Base-by-base conservation (phyloP, 2,797 vertebrate species). In the Coluber constrictor region DNA sequence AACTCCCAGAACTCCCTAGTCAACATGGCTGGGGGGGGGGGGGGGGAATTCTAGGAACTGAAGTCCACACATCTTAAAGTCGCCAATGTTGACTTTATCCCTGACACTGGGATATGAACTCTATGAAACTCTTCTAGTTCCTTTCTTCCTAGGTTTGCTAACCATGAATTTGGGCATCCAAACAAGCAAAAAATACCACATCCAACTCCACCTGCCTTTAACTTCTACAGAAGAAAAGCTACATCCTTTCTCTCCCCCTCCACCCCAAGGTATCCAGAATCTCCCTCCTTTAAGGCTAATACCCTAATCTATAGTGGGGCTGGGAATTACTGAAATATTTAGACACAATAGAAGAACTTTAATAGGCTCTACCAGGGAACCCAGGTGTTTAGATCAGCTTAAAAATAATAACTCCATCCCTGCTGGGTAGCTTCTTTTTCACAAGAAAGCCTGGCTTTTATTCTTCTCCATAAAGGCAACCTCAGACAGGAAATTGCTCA, bases 401-500 rank as follows among this genome's bases (percentile, higher is more conserved):
- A 98, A 98, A 98, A 98, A 98, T 98, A 98, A 98, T 98, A 98
- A 98, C 98, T 97, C 97, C 96, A 96, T 96, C 96, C 98, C 98
- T 96, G 97, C 98, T 96, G 97, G 96, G 98, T 96, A 96, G 96
- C 97, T 97, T 97, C 97, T 97, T 86, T 98, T 98, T 98, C 98
- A 98, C 97, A 97, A 98, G 97, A 97, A 91, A 97, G 96, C 97
- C 96, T 90, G 94, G 98, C 98, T 98, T 98, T 98, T 98, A 98
- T 98, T 98, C 98, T 97, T 97, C 97, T 96, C 97, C 97, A 97
- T 98, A 98, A 98, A 98, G 98, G 97, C 98, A 97, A 97, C 97
- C 97, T 97, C 97, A 97, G 97, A 98, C 98, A 98, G 98, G 98
- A 99, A 99, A 98, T 98, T 98, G 98, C 98, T 98, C 98, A 98